Percentiles rank a stretch among this genome's conserved stretches.
Evolutionary conservation across 2,797 vertebrate genomes (phyloP).

Genomic region (Malurus leucopterus): DNA sequence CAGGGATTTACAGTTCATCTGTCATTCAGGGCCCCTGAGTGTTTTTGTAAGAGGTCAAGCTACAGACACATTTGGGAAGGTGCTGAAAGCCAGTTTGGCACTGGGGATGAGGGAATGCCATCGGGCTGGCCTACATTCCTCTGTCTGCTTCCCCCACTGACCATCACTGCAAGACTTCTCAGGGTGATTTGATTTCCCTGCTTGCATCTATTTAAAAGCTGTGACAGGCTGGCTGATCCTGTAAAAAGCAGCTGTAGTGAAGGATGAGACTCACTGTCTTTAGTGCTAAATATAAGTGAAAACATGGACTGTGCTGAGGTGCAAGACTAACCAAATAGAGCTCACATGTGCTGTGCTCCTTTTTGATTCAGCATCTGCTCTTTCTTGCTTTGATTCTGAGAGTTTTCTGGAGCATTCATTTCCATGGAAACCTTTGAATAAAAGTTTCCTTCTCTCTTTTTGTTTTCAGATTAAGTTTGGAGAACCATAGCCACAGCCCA

Average conservation of each 20-base stretch:
- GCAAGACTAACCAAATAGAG: neutral
- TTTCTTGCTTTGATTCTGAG: conserved; percentile 39
- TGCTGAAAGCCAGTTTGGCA: neutral
- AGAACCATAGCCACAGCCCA: conserved; percentile 11
- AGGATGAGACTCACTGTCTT: neutral
- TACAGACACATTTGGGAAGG: rapidly evolving
- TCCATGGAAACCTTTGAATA: conserved; percentile 60
- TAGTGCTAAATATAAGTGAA: neutral
- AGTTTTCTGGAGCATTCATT: conserved; percentile 52
- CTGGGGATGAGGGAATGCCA: neutral
- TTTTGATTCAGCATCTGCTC: conserved; percentile 43
- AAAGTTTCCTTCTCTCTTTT: conserved; percentile 46
- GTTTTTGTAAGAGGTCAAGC: neutral
- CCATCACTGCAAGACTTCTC: neutral
- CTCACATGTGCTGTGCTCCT: conserved; percentile 19
- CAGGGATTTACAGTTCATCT: neutral
- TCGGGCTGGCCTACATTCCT: neutral
- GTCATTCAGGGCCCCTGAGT: neutral
- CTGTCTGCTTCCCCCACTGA: neutral
- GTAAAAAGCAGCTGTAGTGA: neutral
- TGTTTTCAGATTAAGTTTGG: conserved; percentile 58
- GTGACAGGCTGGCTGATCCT: neutral
- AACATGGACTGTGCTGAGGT: neutral
- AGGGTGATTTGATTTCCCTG: neutral
- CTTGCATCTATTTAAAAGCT: neutral